A percentile compares a stretch with the other conserved stretches of the same genome.
Conservation (phyloP, 2,888 invertebrate genomes). For the Diarsia brunnea region DNA sequence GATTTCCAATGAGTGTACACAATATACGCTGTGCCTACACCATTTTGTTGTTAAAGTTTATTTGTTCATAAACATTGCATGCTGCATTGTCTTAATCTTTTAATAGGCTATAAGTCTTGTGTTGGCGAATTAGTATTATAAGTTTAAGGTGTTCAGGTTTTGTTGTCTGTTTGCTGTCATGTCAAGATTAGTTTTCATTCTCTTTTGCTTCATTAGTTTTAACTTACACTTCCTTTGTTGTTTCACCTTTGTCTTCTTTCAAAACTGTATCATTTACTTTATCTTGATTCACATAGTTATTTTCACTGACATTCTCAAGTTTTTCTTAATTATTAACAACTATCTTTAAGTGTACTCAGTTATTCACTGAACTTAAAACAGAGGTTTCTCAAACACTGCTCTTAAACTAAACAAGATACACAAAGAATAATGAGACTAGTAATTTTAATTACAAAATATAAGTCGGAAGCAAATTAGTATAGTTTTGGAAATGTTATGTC, state of each 20-base stretch:
- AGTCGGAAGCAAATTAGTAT: slow-evolving; percentile 52
- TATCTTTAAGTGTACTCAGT: not conserved
- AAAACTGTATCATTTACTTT: not conserved
- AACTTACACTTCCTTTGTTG: not conserved
- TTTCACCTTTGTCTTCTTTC: not conserved
- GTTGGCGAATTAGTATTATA: slow-evolving; percentile 7
- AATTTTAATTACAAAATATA: slow-evolving; percentile 58
- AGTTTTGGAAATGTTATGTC: slow-evolving; percentile 69
- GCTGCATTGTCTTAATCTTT: slow-evolving; percentile 45
- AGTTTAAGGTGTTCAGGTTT: not conserved
- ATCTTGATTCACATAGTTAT: not conserved
- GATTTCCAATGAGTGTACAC: slow-evolving; percentile 27
- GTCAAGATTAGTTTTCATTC: not conserved
- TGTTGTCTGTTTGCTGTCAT: slow-evolving; percentile 8
- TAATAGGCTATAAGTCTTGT: slow-evolving; percentile 23
- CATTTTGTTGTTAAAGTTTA: slow-evolving; percentile 41
- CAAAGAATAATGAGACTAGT: slow-evolving; percentile 52
- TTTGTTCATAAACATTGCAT: slow-evolving; percentile 16
- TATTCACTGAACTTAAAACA: slow-evolving; percentile 23
- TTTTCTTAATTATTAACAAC: not conserved
- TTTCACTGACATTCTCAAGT: not conserved
- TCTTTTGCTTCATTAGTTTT: slow-evolving; percentile 11
- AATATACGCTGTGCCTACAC: slow-evolving; percentile 16
- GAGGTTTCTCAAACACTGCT: slow-evolving; percentile 15
- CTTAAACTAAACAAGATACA: slow-evolving; percentile 39